These are phyloP conservation scores for Cichladusa arquata DNA, from an alignment of 2,113 vertebrate species.

Conservation along the genomic window DNA sequence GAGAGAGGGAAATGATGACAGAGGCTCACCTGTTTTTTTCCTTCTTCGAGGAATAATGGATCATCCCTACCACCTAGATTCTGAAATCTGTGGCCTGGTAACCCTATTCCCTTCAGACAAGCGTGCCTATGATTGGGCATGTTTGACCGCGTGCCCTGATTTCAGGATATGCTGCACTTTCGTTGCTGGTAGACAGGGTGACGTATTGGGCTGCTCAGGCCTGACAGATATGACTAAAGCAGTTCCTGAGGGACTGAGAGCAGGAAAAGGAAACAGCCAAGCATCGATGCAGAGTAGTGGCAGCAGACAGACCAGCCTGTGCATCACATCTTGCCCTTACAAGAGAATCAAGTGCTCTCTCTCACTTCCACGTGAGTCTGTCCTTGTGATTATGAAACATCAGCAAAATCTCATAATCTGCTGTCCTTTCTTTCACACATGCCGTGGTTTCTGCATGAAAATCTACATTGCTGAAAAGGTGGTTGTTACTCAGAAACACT, in stretches of 20 bases:
- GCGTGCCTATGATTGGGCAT: not conserved
- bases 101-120: not conserved
- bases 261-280: conserved; percentile 4
- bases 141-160: conserved; percentile 62
- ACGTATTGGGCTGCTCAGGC: conserved; percentile 34
- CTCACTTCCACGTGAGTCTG: not conserved
- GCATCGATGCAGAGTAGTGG: conserved; percentile 12
- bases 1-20: not conserved
- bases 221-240: conserved; percentile 36
- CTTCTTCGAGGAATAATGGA: not conserved
- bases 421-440: not conserved
- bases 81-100: not conserved
- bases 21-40: not conserved
- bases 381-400: not conserved
- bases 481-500: not conserved
- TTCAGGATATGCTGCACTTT: conserved; percentile 44
- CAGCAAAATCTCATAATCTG: not conserved
- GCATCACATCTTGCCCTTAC: not conserved
- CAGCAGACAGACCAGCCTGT: conserved; percentile 49
- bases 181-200: conserved; percentile 50
- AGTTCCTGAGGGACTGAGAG: conserved; percentile 37
- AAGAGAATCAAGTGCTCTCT: not conserved
- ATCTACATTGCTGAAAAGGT: not conserved
- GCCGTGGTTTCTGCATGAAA: not conserved
- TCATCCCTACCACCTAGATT: not conserved